phyloP scores from a whole-genome alignment of 2,888 invertebrate genomes.

The Pammene fasciana region DNA sequence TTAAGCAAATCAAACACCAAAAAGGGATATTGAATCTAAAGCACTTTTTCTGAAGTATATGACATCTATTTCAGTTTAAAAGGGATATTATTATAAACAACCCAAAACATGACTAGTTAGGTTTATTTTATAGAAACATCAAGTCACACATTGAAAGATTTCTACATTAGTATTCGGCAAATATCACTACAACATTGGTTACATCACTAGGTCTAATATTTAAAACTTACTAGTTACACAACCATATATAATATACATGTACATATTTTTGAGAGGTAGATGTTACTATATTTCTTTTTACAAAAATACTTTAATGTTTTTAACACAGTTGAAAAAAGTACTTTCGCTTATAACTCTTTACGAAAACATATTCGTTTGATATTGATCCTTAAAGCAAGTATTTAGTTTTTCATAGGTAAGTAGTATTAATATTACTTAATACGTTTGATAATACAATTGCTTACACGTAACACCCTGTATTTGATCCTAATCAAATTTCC shows the following conservation, averaged over 20 bases:
- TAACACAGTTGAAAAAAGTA: neutral
- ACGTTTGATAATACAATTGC: slow-evolving; percentile 34
- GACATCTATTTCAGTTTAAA: too few relatives aligned
- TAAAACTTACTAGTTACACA: slow-evolving; percentile 23
- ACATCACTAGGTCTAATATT: slow-evolving; percentile 11
- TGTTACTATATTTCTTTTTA: slow-evolving; percentile 20
- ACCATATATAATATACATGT: slow-evolving; percentile 35
- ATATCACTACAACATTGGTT: slow-evolving; percentile 59
- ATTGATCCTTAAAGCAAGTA: neutral
- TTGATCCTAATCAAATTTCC: slow-evolving; percentile 49
- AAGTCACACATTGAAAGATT: slow-evolving; percentile 64
- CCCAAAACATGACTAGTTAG: slow-evolving; percentile 68
- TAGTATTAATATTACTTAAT: neutral
- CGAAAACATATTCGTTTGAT: neutral
- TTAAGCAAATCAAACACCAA: too few relatives aligned
- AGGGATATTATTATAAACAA: slow-evolving; percentile 43
- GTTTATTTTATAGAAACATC: slow-evolving; percentile 72
- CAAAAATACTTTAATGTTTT: slow-evolving; percentile 19
- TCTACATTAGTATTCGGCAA: slow-evolving; percentile 66
- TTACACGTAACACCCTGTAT: slow-evolving; percentile 57
- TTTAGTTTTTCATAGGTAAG: neutral
- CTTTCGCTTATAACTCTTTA: neutral
- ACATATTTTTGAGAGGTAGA: slow-evolving; percentile 33
- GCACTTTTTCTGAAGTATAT: neutral
- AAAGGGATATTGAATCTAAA: too few relatives aligned